Conservation (phyloP, 2,797 vertebrate species). For the Fringilla coelebs region DNA sequence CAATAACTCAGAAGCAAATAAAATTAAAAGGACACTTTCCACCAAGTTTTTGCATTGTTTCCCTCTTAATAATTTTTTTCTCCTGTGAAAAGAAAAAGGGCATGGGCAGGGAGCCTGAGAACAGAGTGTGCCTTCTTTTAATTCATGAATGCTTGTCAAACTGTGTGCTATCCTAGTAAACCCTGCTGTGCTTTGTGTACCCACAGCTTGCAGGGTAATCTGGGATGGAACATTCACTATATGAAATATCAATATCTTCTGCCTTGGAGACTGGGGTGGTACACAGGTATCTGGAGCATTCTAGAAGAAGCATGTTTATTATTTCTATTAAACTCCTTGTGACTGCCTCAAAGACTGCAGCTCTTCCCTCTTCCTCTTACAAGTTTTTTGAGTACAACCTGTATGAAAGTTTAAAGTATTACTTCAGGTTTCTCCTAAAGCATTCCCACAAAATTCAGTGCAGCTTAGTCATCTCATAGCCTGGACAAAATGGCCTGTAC, state of each 20-base stretch:
- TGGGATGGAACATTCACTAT: neutral
- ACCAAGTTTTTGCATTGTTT: neutral
- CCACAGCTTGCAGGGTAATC: neutral
- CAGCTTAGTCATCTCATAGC: neutral
- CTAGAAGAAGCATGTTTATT: neutral
- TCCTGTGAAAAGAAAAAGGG: neutral
- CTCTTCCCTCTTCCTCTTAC: neutral
- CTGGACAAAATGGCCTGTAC: neutral
- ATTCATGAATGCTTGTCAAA: neutral
- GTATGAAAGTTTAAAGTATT: neutral
- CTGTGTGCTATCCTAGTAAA: neutral
- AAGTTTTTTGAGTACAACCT: neutral
- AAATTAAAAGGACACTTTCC: neutral
- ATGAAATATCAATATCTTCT: neutral
- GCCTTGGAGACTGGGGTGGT: neutral
- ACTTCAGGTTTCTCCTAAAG: neutral
- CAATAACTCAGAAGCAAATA: neutral
- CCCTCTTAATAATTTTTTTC: neutral
- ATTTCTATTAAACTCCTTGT: neutral
- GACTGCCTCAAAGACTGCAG: fast-evolving
- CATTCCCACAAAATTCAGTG: neutral
- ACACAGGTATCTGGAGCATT: neutral
- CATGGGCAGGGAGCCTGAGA: neutral
- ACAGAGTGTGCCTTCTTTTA: neutral
- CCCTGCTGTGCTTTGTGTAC: neutral